These are phyloP conservation scores for Diorhabda elongata DNA, from an alignment of 1,140 invertebrate species.

Conservation along the genomic window DNA sequence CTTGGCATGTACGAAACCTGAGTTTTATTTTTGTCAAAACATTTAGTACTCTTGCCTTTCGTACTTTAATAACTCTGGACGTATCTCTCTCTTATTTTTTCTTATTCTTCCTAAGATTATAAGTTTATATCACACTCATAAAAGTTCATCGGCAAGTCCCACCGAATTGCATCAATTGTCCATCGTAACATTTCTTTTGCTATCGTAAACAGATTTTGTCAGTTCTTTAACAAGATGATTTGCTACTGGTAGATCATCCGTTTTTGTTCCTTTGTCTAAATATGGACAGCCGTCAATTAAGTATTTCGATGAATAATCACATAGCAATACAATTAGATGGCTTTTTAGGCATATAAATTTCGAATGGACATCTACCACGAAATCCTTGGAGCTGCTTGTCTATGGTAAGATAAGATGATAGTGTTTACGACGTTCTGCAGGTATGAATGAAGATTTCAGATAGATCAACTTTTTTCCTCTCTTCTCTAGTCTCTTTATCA, in stretches of 20 bases:
- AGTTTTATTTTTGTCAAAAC: slow-evolving; percentile 19
- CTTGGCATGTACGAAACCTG: slow-evolving; percentile 30
- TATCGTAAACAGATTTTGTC: slow-evolving; percentile 22
- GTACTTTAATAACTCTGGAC: slow-evolving; percentile 29
- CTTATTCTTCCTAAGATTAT: slow-evolving; percentile 39
- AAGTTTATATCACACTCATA: slow-evolving; percentile 37
- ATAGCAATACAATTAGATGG: slow-evolving; percentile 37
- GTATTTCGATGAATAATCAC: slow-evolving; percentile 37
- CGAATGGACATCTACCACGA: slow-evolving; percentile 31
- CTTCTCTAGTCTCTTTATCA: slow-evolving; percentile 34
- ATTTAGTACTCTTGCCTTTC: not conserved
- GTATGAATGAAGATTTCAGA: slow-evolving; percentile 39
- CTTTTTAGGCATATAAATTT: slow-evolving; percentile 43
- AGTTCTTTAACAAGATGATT: slow-evolving; percentile 23
- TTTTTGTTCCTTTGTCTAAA: slow-evolving; percentile 38
- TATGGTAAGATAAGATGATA: slow-evolving; percentile 28
- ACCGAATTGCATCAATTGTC: slow-evolving; percentile 45
- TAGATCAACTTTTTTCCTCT: slow-evolving; percentile 34
- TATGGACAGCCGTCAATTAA: slow-evolving; percentile 32
- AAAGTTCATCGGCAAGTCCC: slow-evolving; percentile 37
- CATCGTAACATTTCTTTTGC: slow-evolving; percentile 38
- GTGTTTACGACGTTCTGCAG: not conserved
- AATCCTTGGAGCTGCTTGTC: slow-evolving; percentile 32
- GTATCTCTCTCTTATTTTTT: slow-evolving; percentile 40
- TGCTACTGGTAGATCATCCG: slow-evolving; percentile 27